Evolutionary conservation across 2,113 vertebrate species (phyloP).

Genomic region (Plotosus lineatus): DNA sequence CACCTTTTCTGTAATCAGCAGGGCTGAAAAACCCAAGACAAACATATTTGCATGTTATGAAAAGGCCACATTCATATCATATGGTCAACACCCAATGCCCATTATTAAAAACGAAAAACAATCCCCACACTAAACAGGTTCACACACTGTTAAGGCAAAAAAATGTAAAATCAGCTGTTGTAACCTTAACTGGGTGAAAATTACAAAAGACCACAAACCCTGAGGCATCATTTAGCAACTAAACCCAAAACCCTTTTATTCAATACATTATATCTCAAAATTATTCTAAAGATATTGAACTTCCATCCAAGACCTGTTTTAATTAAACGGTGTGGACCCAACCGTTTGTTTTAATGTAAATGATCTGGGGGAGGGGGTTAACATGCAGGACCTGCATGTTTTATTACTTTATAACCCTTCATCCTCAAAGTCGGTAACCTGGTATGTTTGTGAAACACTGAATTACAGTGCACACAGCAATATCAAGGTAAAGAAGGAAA

Average conservation of each 20-base stretch:
- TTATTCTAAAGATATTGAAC: background rate
- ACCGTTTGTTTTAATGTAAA: background rate
- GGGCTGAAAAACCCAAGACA: constrained; percentile 48
- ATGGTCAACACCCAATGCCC: constrained; percentile 43
- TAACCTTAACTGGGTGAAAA: constrained; percentile 9
- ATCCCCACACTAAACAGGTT: too few relatives aligned
- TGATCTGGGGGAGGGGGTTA: background rate
- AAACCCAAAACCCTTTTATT: background rate
- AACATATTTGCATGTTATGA: constrained; percentile 60
- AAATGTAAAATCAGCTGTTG: constrained; percentile 16
- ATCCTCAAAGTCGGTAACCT: background rate
- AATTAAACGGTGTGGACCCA: background rate
- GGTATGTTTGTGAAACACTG: background rate
- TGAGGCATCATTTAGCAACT: background rate
- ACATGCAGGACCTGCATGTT: background rate
- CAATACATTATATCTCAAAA: background rate
- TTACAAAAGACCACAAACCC: background rate
- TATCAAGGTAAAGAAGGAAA: too few relatives aligned
- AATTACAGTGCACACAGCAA: too few relatives aligned
- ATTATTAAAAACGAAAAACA: too few relatives aligned
- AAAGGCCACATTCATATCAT: constrained; percentile 51
- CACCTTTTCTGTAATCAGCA: constrained; percentile 50
- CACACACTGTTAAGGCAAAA: constrained; percentile 32
- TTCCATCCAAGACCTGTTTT: background rate
- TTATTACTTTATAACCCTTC: background rate